Base-by-base conservation (phyloP, 2,888 invertebrate genomes). In the Xestoiulus laeticollis region DNA sequence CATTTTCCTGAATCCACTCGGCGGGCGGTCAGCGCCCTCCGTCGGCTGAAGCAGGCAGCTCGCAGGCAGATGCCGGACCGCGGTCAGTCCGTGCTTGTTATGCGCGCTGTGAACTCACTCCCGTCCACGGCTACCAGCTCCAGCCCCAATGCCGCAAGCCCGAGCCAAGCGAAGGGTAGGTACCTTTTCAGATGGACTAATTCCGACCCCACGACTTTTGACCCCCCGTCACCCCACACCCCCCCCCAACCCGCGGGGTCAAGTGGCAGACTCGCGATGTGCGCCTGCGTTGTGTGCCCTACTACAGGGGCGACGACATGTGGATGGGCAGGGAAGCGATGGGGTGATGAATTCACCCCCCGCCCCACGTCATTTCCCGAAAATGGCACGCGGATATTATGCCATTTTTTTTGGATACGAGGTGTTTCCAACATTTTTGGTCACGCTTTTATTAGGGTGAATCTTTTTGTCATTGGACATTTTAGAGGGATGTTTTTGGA, bases 51-150 rank as follows among this genome's bases (percentile, higher is more conserved):
- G 85, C 85, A 5, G 44, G 38, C 85, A 85, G 38, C 85, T 85
- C 26, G 1, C 78, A 26, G 78, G 30, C 78, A 78, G 78, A 85
- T 85, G 85, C 85, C 38, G 85, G 85, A 85, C 85, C 43, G 44
- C 85, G 85, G 85, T 85, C 85, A 85, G 43, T 85, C 38, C 85
- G 38, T 85, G 85, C 43, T 85, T 85, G 85, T 85, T 85, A 85
- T 85, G 85, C 85, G 85, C 44, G 85, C 85, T 38, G 85, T 44
- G 85, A 85, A 44, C 85, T 85, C 44, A 19, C 85, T 38, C 43
- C 85, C 85, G 85, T 85, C 44, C 85, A 85, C 22, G 85, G 85
- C 85, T 38, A 22, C 43, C 85, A 85, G 44, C 85, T 43, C 26
- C 85, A 85, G 85, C 14, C 85, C 85, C 85, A 85, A 85, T 85